Evolutionary conservation across 2,797 vertebrate species (phyloP).

Genomic region (Neosalanx taihuensis): DNA sequence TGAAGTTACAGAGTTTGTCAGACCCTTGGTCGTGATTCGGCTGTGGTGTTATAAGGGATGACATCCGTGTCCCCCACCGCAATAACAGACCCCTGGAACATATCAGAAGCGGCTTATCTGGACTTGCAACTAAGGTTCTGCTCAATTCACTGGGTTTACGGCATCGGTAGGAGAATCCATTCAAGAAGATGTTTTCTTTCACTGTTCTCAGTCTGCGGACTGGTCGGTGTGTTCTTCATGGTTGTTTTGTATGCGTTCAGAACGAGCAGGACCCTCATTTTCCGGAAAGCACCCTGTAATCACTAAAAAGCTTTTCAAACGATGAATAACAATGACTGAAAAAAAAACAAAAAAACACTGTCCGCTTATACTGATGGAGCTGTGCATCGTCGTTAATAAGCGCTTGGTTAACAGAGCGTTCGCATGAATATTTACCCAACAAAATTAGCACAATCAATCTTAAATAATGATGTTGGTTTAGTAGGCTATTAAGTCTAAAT

Average conservation of each 20-base stretch:
- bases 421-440: slow-evolving; percentile 12
- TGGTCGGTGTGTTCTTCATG: too few relatives aligned
- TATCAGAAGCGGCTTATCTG: background rate
- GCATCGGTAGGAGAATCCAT: too few relatives aligned
- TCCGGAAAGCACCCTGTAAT: background rate
- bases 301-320: slow-evolving; percentile 13
- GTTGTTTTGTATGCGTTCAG: background rate
- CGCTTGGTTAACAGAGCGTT: background rate
- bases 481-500: background rate
- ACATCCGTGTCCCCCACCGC: background rate
- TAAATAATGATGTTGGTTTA: slow-evolving; percentile 7
- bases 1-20: background rate
- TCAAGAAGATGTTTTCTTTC: too few relatives aligned
- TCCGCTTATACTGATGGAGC: background rate
- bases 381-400: background rate
- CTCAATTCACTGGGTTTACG: too few relatives aligned
- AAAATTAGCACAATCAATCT: slow-evolving; percentile 3
- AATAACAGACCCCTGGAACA: background rate
- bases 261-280: background rate
- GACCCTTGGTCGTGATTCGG: background rate
- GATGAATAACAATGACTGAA: slow-evolving; percentile 6
- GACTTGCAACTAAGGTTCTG: background rate
- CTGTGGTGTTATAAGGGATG: background rate
- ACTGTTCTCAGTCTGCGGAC: too few relatives aligned
- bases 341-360: too few relatives aligned